Base-by-base conservation (phyloP, 2,113 vertebrate species). In the Solea senegalensis region DNA sequence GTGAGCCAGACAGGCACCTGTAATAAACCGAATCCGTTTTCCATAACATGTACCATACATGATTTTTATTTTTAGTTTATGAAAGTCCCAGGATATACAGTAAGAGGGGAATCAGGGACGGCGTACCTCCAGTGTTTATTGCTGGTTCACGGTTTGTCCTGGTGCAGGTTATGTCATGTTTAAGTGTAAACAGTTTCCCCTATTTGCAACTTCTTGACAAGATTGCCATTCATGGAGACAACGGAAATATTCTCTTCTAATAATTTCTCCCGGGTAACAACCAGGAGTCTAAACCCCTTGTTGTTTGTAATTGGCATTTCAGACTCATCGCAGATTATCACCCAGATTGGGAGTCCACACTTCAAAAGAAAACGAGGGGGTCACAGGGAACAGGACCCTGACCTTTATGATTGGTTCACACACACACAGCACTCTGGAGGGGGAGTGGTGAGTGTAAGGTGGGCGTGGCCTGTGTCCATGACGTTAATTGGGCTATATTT, bases 401-500 rank as follows among this genome's bases (percentile, higher is more conserved):
- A 90, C 90, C 86, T 91, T 93, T 88, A 83, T 76, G 79, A 91
- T 85, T 88, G 88, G 88, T 92, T 89, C 85, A 78, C 78, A 21
- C 78, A 21, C 21, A 87, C 80, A 82, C 76, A 80, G 68, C 72
- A 73, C 82, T 79, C 78, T 55, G 81, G 74, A 72, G 84, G 75
- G 82, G 85, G 61, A 67, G 81, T 65, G 41, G 59, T 8, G 13
- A 71, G 81, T 82, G 84, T 50, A 63, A 62, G 68, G 48, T 51
- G 15, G 76, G 84, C 52, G 65, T 74, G 85, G 86, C 73, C 72
- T 78, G 63, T 44, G 46, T 72, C 8, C 13, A 61, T 93, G 92
- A 92, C 89, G 85, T 91, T 92, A 91, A 93, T 92, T 85, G 86
- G 77, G 77, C 83, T 93, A 92, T 94, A 88, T 91, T 93, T 88